These are phyloP conservation scores for Heterotilapia buettikoferi DNA, from an alignment of 2,113 vertebrate species.

Conservation along the genomic window DNA sequence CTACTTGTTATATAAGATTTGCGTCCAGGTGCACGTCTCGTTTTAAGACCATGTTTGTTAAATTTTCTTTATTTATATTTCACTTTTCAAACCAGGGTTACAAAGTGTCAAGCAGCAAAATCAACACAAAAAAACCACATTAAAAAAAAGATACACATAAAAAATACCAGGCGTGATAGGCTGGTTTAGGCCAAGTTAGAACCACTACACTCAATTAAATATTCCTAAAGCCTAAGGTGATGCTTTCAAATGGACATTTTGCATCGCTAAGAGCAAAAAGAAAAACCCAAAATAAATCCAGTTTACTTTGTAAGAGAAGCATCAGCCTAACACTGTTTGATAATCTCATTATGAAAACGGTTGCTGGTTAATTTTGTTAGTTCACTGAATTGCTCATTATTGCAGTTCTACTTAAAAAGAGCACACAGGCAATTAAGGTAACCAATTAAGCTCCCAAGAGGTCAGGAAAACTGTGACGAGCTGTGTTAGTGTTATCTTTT, in stretches of 20 bases:
- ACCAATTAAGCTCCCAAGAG: neutral
- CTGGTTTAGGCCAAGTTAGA: neutral
- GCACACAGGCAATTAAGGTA: neutral
- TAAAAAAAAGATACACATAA: neutral
- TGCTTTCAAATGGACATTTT: neutral
- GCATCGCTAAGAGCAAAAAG: neutral
- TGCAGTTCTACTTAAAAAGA: neutral
- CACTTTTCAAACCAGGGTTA: constrained; percentile 38
- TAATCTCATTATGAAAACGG: neutral
- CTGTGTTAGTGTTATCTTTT: neutral
- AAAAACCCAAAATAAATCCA: neutral
- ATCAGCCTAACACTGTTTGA: neutral
- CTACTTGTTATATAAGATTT: constrained; percentile 30
- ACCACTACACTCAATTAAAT: neutral
- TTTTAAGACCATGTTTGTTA: constrained; percentile 20
- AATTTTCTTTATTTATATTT: neutral
- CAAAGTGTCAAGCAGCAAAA: constrained; percentile 20
- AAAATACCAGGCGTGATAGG: neutral
- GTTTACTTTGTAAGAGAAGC: neutral
- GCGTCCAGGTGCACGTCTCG: constrained; percentile 6
- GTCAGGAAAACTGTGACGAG: neutral
- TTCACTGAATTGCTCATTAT: neutral
- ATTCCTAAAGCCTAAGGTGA: neutral
- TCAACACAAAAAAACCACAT: neutral
- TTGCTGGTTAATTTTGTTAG: neutral